phyloP scores from a whole-genome alignment of 2,797 vertebrate species.

The Sphenopsis melanotis region DNA sequence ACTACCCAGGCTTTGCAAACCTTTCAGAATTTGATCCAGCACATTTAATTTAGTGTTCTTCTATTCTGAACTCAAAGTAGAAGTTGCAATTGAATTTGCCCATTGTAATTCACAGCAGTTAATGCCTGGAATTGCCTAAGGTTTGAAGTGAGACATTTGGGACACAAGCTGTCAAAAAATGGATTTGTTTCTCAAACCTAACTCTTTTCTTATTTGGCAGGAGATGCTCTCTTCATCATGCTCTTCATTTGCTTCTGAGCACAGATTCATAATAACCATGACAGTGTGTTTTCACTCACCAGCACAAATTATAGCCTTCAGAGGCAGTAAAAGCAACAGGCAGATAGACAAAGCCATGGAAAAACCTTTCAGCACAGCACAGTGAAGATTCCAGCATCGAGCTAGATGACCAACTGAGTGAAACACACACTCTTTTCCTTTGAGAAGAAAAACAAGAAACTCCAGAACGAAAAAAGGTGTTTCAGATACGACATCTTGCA shows the following conservation, averaged over 20 bases:
- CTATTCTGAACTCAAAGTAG: neutral
- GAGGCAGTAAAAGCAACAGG: conserved; percentile 6
- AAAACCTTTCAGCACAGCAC: neutral
- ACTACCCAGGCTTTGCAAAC: neutral
- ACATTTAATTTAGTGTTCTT: neutral
- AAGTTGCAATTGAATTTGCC: neutral
- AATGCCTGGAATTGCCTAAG: neutral
- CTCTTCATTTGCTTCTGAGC: conserved; percentile 1
- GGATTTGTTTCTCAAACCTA: neutral
- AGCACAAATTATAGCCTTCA: neutral
- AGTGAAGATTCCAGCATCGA: neutral
- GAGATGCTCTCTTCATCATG: neutral
- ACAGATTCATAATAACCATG: neutral
- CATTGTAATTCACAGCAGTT: neutral
- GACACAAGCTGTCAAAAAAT: neutral
- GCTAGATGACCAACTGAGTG: neutral
- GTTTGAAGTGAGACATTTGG: conserved; percentile 11
- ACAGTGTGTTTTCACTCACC: neutral
- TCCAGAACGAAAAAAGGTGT: neutral
- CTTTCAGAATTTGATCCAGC: neutral
- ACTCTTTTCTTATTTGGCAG: neutral
- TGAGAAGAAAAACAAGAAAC: neutral
- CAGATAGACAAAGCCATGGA: neutral
- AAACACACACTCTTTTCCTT: neutral
- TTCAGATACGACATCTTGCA: neutral